Percentiles rank a stretch among this genome's conserved stretches.
Conservation (phyloP, 2,797 vertebrate genomes). For the Malacoraja senta region DNA sequence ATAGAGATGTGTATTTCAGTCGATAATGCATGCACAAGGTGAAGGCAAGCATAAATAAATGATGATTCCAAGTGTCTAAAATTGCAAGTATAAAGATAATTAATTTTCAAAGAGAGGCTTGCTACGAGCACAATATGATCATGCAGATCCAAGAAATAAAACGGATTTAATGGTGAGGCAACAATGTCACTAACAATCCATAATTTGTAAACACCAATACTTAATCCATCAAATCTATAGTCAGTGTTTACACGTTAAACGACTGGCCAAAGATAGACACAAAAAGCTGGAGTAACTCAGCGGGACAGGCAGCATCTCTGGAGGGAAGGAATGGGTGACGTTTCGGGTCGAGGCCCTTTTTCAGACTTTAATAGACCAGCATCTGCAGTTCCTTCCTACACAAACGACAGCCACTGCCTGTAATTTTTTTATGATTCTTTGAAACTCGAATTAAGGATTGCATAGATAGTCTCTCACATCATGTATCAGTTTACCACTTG, state of each 20-base stretch:
- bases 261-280: not conserved
- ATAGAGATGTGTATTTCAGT: not conserved
- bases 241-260: not conserved
- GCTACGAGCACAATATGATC: not conserved
- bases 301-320: too few relatives aligned
- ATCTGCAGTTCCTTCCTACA: too few relatives aligned
- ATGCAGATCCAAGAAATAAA: not conserved
- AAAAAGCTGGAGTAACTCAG: too few relatives aligned
- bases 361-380: too few relatives aligned
- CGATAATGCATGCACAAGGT: not conserved
- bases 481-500: not conserved
- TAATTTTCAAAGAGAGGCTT: not conserved
- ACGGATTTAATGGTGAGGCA: not conserved
- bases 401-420: not conserved
- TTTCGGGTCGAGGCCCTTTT: too few relatives aligned
- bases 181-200: not conserved
- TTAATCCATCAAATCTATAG: not conserved
- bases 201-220: not conserved
- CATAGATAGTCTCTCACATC: not conserved
- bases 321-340: too few relatives aligned
- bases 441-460: not conserved
- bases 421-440: not conserved
- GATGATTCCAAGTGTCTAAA: not conserved
- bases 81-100: not conserved
- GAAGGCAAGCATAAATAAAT: not conserved